phyloP scores from a whole-genome alignment of 2,797 vertebrate genomes.

The Dicrostonyx torquatus region DNA sequence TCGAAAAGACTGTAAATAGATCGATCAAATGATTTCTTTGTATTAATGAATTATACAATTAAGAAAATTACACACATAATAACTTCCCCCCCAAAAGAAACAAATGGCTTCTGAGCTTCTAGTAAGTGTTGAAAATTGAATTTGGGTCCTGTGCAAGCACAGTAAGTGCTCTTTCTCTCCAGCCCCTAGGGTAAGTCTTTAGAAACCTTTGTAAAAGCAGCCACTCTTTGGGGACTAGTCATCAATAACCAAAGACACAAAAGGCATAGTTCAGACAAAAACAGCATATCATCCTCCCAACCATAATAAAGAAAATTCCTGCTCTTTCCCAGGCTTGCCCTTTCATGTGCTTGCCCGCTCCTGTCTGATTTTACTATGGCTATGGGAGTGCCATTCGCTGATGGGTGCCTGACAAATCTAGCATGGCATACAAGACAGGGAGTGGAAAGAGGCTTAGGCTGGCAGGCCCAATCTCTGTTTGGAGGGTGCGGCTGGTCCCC shows the following conservation, averaged over 20 bases:
- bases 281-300: not conserved
- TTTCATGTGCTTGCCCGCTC: not conserved
- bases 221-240: too few relatives aligned
- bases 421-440: not conserved
- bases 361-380: not conserved
- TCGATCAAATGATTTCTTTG: conserved; percentile 81
- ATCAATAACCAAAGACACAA: too few relatives aligned
- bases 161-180: not conserved
- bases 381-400: not conserved
- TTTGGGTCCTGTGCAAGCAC: not conserved
- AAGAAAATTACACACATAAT: conserved; percentile 73
- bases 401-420: not conserved
- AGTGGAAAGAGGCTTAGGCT: not conserved
- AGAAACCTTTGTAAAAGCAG: too few relatives aligned
- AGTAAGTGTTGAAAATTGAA: not conserved
- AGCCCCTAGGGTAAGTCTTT: not conserved
- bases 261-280: not conserved
- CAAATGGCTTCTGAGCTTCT: too few relatives aligned
- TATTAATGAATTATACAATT: conserved; percentile 89
- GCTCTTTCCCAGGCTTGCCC: not conserved
- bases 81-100: too few relatives aligned
- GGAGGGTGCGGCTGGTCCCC: not conserved
- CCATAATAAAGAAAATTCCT: not conserved
- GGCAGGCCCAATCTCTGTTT: not conserved
- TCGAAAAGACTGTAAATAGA: conserved; percentile 81